Conservation (phyloP, 2,888 invertebrate species). For the Cheilosia pagana region DNA sequence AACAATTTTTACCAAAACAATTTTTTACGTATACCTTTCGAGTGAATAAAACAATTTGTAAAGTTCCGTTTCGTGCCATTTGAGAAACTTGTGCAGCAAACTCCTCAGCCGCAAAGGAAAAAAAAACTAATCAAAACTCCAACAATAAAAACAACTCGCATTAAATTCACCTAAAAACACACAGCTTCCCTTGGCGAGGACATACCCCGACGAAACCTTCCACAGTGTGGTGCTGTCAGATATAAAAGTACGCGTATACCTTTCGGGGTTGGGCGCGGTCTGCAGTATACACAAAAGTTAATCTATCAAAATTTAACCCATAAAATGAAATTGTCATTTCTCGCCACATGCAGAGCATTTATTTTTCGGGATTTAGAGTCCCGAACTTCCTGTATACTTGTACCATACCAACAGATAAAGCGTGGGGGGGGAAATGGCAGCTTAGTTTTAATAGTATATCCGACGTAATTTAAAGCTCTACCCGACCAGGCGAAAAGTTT, state of each 20-base stretch:
- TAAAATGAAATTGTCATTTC: slow-evolving; percentile 59
- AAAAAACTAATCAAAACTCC: slow-evolving; percentile 59
- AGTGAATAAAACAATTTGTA: too few species aligned
- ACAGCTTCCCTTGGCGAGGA: slow-evolving; percentile 22
- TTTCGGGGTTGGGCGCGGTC: neutral
- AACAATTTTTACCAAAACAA: too few species aligned
- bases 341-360: slow-evolving; percentile 41
- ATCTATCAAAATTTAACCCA: slow-evolving; percentile 61
- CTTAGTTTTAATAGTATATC: slow-evolving; percentile 66
- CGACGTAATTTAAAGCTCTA: slow-evolving; percentile 52
- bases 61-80: neutral
- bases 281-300: slow-evolving; percentile 45
- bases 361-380: slow-evolving; percentile 9
- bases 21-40: too few species aligned
- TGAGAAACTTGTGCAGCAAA: neutral
- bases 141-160: slow-evolving; percentile 54
- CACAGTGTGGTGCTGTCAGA: slow-evolving; percentile 1
- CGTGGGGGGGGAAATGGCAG: slow-evolving; percentile 53
- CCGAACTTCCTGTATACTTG: slow-evolving; percentile 15
- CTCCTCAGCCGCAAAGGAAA: slow-evolving; percentile 8
- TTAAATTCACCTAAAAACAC: slow-evolving; percentile 57
- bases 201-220: slow-evolving; percentile 7
- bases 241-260: neutral
- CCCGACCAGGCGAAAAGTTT: slow-evolving; percentile 26
- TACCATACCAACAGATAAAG: slow-evolving; percentile 22